phyloP scores from a whole-genome alignment of 2,888 invertebrate genomes.

The Heliconius hortense region DNA sequence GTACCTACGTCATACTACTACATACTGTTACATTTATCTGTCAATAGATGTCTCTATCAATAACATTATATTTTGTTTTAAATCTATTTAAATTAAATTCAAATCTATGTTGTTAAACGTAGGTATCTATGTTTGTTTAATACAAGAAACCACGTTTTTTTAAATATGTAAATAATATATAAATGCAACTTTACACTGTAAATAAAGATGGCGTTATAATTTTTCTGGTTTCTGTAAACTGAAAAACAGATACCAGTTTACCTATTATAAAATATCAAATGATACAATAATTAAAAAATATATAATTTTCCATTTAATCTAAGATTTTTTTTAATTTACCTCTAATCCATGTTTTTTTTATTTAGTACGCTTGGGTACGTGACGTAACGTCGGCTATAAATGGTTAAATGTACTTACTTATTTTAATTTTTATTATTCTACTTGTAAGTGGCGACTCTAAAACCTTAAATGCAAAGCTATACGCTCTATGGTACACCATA shows the following conservation, averaged over 20 bases:
- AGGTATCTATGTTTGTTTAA: too few relatives aligned
- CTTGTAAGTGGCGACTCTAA: slow-evolving; percentile 6
- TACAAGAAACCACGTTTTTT: too few relatives aligned
- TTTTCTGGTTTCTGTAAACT: too few relatives aligned
- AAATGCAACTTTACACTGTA: too few relatives aligned
- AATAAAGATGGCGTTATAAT: too few relatives aligned
- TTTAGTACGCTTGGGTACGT: background rate
- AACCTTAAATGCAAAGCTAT: slow-evolving; percentile 11
- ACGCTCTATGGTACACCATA: slow-evolving; percentile 2
- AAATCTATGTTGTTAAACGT: too few relatives aligned
- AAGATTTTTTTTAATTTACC: background rate
- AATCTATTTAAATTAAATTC: too few relatives aligned
- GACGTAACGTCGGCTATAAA: background rate
- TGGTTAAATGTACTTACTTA: background rate
- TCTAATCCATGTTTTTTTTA: background rate
- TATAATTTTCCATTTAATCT: too few relatives aligned
- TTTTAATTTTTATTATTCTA: slow-evolving; percentile 11
- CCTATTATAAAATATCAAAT: too few relatives aligned
- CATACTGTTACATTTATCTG: background rate
- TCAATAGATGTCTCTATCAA: background rate
- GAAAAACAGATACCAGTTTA: too few relatives aligned
- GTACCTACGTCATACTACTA: background rate
- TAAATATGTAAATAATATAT: too few relatives aligned
- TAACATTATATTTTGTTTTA: background rate
- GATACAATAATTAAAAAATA: too few relatives aligned